phyloP scores from a whole-genome alignment of 1,140 invertebrate species.

The Heterodera schachtii region DNA sequence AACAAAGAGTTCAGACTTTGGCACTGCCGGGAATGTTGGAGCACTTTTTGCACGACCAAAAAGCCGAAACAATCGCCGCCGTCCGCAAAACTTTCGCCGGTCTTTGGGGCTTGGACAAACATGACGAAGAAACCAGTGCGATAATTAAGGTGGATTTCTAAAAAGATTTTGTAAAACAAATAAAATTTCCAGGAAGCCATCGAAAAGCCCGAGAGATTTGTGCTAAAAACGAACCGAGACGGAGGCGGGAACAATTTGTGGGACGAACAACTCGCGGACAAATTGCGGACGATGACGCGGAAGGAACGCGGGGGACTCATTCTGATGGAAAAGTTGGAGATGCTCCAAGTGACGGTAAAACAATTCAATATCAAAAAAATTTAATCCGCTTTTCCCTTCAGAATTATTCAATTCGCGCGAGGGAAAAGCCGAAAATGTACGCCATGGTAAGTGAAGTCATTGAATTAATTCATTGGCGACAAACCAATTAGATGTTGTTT shows the following conservation, averaged over 20 bases:
- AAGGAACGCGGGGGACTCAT: neutral
- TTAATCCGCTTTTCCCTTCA: neutral
- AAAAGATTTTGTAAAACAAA: neutral
- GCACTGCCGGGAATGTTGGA: conserved; percentile 74
- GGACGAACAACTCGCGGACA: conserved; percentile 76
- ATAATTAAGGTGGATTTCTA: conserved; percentile 41
- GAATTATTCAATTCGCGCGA: neutral
- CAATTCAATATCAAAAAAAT: no score
- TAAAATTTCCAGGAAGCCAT: conserved; percentile 75
- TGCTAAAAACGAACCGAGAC: conserved; percentile 95
- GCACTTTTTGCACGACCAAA: conserved; percentile 69
- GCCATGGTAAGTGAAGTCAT: neutral
- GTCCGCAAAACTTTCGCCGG: conserved; percentile 84
- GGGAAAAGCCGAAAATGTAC: neutral
- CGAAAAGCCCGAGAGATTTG: conserved; percentile 79
- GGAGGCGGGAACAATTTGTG: conserved; percentile 82
- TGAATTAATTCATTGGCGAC: neutral
- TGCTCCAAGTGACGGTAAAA: neutral
- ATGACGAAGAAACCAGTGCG: conserved; percentile 46
- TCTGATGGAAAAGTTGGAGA: neutral
- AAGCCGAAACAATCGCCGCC: conserved; percentile 62
- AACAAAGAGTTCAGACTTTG: conserved; percentile 31
- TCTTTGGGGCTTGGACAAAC: conserved; percentile 80
- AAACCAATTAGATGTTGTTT: neutral
- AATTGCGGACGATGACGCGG: conserved; percentile 67